Base-by-base conservation (phyloP, 2,888 invertebrate species). In the Perizoma flavofasciatum region DNA sequence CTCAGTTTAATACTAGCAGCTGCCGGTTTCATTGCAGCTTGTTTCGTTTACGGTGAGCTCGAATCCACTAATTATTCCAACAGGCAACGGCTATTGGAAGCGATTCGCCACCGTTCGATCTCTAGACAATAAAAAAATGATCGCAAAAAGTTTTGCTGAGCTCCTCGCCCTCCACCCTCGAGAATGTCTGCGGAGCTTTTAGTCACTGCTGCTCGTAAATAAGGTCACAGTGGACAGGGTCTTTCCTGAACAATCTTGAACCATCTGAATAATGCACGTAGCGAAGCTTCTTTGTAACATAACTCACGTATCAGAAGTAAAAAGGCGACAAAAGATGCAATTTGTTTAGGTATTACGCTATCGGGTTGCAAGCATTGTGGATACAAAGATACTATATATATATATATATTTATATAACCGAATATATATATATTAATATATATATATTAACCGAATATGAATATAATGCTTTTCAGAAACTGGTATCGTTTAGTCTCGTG, bases 311-410 rank as follows among this genome's bases (percentile, higher is more conserved):
- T 79, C 77, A 80, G 71, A 81, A 84, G 82, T 82, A 86, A 83
- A 84, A 83, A 83, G 73, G 73, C 75, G 85, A 81, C 83, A 83
- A 79, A 83, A 78, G 75, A 80, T 79, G 82, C 82, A 80, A 89
- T 89, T 89, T 86, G 87, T 89, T 89, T 86, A 75, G 85, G 88
- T 86, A 87, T 89, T 88, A 89, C 77, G 80, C 78, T 88, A 86
- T 88, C 85, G 81, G 81, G 71, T 74, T 70, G 79, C 75, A 74
- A 37, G 75, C 79, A 82, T 70, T 72, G 59, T 45, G 75, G 63
- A 69, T 71, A 71, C 67, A 62, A 73, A 70, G 67, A 69, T 65
- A n/a, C n/a, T n/a, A n/a, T n/a, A n/a, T n/a, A n/a, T n/a, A n/a
- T n/a, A n/a, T n/a, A n/a, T n/a, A n/a, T n/a, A n/a, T n/a, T n/a